Evolutionary conservation across 2,888 invertebrate species (phyloP), one percentile per base, ranked within the genome.

Genomic region (Spodoptera exigua): DNA sequence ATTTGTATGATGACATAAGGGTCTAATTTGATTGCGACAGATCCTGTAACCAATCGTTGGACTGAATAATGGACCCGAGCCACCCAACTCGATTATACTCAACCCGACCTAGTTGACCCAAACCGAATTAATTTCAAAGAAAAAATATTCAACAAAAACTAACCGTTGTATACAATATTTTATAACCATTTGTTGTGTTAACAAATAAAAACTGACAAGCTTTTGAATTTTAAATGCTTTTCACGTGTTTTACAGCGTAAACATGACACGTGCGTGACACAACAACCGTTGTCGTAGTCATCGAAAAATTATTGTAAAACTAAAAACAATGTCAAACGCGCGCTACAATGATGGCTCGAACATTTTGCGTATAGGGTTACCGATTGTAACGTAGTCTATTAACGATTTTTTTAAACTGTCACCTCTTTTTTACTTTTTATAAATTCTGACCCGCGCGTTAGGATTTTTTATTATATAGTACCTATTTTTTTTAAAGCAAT

Each of bases 301-400:
- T 71, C 60, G 57, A 73, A 68, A 72, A 71, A 53, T 47, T 65
- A 65, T 43, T 46, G 10, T 36, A 16, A 37, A 63, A 47, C 53
- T 44, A 54, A 58, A 63, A 70, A 65, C 51, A 55, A 14, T 51
- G 53, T 16, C 27, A 55, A 32, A 37, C 27, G 12, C 39, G 40
- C 40, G 7, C 7, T 27, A 9, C 9, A 9, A 27, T 52, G 37
- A 17, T n/a, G 18, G 2, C 11, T 27, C 17, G 9, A 16, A 36
- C 11, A 35, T 56, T 41, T 35, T 51, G 32, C 9, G 14, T 53
- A 34, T 57, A 54, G 13, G 5, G 53, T 58, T 65, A 52, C 34
- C 34, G 47, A 68, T 59, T 70, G 40, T 37, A 34, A 49, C 44
- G 7, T 10, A 16, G 14, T 10, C 9, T 21, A 34, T 17, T 43